A percentile compares a stretch with the other conserved stretches of the same genome.
These are phyloP conservation scores for Drosophila nr. fundita DNA, from an alignment of 2,888 invertebrate species.

Conservation along the genomic window DNA sequence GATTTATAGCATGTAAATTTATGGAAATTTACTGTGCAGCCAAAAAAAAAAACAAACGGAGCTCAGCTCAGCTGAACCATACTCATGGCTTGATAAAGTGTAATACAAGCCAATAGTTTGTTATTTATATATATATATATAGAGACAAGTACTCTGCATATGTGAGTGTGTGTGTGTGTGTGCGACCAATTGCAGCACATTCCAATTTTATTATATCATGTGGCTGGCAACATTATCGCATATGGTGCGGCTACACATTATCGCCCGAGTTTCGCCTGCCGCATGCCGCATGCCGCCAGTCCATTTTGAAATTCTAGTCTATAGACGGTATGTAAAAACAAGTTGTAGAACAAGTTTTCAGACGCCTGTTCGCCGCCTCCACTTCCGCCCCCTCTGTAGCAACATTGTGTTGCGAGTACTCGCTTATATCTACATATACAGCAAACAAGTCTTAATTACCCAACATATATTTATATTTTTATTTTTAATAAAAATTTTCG, in stretches of 20 bases:
- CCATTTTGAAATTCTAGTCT: constrained; percentile 59
- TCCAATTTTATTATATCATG: constrained; percentile 79
- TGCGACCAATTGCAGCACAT: constrained; percentile 66
- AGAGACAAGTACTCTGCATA: constrained; percentile 1
- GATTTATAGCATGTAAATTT: constrained; percentile 80
- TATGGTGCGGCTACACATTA: constrained; percentile 70
- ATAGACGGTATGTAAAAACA: constrained; percentile 72
- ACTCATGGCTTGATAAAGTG: constrained; percentile 60
- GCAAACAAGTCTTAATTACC: constrained; percentile 82
- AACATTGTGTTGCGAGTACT: constrained; percentile 54
- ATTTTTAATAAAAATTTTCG: constrained; percentile 21
- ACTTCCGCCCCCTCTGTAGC: not conserved
- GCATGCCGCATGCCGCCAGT: constrained; percentile 8
- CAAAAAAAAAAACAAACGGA: constrained; percentile 36
- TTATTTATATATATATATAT: constrained; percentile 33
- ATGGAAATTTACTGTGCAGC: constrained; percentile 74
- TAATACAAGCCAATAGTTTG: constrained; percentile 64
- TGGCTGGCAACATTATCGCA: constrained; percentile 74
- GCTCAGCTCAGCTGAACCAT: constrained; percentile 33
- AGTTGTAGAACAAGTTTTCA: constrained; percentile 82
- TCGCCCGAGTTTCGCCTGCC: constrained; percentile 44
- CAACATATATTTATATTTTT: constrained; percentile 68
- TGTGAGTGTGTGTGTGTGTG: constrained; percentile 21
- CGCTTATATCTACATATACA: constrained; percentile 41
- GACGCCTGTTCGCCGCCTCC: constrained; percentile 66